Conservation (phyloP, 2,888 invertebrate species). For the Melanostoma scalare region DNA sequence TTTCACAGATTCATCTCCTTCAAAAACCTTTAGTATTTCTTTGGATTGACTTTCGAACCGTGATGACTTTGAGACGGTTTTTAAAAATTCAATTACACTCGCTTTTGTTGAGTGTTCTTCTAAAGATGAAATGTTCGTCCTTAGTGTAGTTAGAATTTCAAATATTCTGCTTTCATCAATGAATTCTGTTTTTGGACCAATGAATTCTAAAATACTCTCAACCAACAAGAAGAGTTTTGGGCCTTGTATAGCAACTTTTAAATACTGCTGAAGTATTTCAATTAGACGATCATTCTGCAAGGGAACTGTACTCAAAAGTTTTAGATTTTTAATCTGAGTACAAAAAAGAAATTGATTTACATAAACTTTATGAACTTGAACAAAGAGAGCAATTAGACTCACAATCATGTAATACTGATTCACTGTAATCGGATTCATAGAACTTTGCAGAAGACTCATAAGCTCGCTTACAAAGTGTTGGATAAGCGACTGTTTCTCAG, state of each 20-base stretch:
- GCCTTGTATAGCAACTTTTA: slow-evolving; percentile 10
- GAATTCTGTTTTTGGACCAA: slow-evolving; percentile 3
- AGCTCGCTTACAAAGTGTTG: slow-evolving; percentile 37
- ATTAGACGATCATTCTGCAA: slow-evolving; percentile 18
- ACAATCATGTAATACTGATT: slow-evolving; percentile 49
- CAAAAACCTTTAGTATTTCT: slow-evolving; percentile 8
- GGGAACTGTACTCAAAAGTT: slow-evolving; percentile 18
- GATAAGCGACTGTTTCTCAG: slow-evolving; percentile 2
- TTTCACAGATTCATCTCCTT: slow-evolving; percentile 6
- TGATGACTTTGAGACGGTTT: not conserved
- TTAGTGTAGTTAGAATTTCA: slow-evolving; percentile 23
- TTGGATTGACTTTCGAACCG: slow-evolving; percentile 27
- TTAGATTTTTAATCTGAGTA: slow-evolving; percentile 38
- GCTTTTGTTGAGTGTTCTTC: slow-evolving; percentile 16
- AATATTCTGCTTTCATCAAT: slow-evolving; percentile 24
- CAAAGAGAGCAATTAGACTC: not conserved
- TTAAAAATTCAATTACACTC: slow-evolving; percentile 21
- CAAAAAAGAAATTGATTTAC: not conserved
- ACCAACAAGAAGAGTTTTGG: slow-evolving; percentile 13
- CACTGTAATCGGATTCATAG: not conserved
- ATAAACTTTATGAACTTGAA: not conserved
- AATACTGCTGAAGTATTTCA: slow-evolving; percentile 18
- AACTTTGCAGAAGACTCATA: slow-evolving; percentile 12
- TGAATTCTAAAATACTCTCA: slow-evolving; percentile 45
- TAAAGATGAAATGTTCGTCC: slow-evolving; percentile 5